These are phyloP conservation scores for Halcyon badia DNA, from an alignment of 2,797 vertebrate species.

Conservation along the genomic window DNA sequence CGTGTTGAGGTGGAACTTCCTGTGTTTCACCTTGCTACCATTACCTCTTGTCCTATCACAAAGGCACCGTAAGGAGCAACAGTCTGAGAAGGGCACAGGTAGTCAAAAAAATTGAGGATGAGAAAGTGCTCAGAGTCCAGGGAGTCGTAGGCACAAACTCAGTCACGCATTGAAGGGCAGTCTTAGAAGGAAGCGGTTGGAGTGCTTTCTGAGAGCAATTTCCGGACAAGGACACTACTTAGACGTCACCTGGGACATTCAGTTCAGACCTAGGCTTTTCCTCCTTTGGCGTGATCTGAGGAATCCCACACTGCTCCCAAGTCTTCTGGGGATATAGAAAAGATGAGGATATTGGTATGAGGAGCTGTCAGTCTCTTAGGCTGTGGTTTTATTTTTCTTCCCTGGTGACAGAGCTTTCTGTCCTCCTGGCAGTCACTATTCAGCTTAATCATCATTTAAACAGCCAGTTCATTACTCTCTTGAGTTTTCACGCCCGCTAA, in stretches of 20 bases:
- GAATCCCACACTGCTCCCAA: neutral
- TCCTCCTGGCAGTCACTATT: constrained; percentile 29
- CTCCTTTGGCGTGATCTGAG: neutral
- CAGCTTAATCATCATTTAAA: constrained; percentile 58
- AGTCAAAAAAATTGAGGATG: neutral
- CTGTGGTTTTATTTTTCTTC: constrained; percentile 23
- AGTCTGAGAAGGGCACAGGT: neutral
- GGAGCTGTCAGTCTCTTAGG: constrained; percentile 17
- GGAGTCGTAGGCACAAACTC: neutral
- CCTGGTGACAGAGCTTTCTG: constrained; percentile 22
- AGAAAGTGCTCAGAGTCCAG: neutral
- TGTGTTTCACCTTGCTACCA: too few species aligned
- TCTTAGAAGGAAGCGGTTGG: neutral
- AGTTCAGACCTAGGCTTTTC: neutral
- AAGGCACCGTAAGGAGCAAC: neutral
- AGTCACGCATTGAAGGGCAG: neutral
- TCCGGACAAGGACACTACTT: neutral
- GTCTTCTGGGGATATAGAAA: neutral
- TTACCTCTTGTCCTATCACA: too few species aligned
- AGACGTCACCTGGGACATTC: neutral
- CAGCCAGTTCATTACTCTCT: constrained; percentile 40
- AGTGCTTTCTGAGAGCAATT: neutral
- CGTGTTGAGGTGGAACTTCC: too few species aligned
- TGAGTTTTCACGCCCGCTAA: constrained; percentile 17
- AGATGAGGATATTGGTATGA: neutral